Percentiles rank a stretch among this genome's conserved stretches.
Conservation (phyloP, 2,888 invertebrate genomes). For the Autographa pulchrina region DNA sequence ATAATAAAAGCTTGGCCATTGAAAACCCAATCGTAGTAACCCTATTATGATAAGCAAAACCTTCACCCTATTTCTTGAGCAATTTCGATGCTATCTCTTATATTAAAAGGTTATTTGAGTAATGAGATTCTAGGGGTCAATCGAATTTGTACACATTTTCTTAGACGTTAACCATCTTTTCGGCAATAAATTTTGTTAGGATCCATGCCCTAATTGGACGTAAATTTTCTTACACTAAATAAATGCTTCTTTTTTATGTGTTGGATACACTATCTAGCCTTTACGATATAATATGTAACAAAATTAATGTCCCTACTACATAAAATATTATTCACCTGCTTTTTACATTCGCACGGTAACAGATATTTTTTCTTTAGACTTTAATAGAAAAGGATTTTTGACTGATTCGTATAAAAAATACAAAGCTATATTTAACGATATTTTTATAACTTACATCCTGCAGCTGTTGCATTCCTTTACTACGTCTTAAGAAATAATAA, state of each 20-base stretch:
- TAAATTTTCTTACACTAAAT: slow-evolving; percentile 14
- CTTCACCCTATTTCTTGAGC: slow-evolving; percentile 24
- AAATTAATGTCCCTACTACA: too few relatives aligned
- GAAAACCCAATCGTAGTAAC: neutral
- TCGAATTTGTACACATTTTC: slow-evolving; percentile 48
- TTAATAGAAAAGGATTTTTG: too few relatives aligned
- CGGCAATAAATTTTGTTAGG: slow-evolving; percentile 15
- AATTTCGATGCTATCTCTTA: slow-evolving; percentile 21
- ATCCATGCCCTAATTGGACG: slow-evolving; percentile 21
- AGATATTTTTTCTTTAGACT: too few relatives aligned
- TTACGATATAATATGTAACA: too few relatives aligned
- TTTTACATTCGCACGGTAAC: too few relatives aligned
- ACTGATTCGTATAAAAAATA: too few relatives aligned
- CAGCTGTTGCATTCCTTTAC: too few relatives aligned
- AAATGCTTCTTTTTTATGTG: slow-evolving; percentile 1
- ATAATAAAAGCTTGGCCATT: neutral
- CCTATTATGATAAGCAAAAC: neutral
- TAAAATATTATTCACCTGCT: too few relatives aligned
- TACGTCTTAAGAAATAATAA: too few relatives aligned
- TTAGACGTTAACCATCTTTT: slow-evolving; percentile 17
- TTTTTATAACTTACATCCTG: too few relatives aligned
- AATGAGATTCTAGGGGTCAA: slow-evolving; percentile 30
- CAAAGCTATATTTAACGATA: too few relatives aligned
- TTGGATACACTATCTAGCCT: neutral
- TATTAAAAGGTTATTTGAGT: slow-evolving; percentile 38